phyloP scores from a whole-genome alignment of 2,888 invertebrate species.

The Cetonia aurata region DNA sequence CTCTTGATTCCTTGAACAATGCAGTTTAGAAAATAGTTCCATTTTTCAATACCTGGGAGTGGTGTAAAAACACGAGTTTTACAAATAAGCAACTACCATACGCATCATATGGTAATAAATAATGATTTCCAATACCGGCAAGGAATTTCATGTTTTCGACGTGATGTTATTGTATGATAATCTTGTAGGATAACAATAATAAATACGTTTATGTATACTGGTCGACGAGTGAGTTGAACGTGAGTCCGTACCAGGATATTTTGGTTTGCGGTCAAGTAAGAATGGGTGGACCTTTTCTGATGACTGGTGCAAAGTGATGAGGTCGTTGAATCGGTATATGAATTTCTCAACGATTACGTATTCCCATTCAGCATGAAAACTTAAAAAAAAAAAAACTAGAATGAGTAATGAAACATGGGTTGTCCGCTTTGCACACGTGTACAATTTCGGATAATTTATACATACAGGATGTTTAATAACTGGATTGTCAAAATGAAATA shows the following conservation, averaged over 20 bases:
- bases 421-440: background rate
- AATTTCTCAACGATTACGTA: slow-evolving; percentile 10
- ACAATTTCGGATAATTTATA: no score
- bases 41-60: no score
- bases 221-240: slow-evolving; percentile 10
- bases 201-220: slow-evolving; percentile 19
- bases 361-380: background rate
- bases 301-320: background rate
- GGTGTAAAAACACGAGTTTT: no score
- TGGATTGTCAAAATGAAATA: no score
- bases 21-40: no score
- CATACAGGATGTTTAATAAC: no score
- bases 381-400: background rate
- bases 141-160: slow-evolving; percentile 29
- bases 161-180: slow-evolving; percentile 39
- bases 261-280: slow-evolving; percentile 27
- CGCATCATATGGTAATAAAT: no score
- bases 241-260: background rate
- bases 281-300: background rate
- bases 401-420: background rate
- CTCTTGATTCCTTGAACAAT: no score
- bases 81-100: no score
- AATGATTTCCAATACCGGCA: no score
- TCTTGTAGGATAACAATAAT: slow-evolving; percentile 21
- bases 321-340: slow-evolving; percentile 28